Base-by-base conservation (phyloP, 2,113 vertebrate genomes). In the Gorsachius goisagi region DNA sequence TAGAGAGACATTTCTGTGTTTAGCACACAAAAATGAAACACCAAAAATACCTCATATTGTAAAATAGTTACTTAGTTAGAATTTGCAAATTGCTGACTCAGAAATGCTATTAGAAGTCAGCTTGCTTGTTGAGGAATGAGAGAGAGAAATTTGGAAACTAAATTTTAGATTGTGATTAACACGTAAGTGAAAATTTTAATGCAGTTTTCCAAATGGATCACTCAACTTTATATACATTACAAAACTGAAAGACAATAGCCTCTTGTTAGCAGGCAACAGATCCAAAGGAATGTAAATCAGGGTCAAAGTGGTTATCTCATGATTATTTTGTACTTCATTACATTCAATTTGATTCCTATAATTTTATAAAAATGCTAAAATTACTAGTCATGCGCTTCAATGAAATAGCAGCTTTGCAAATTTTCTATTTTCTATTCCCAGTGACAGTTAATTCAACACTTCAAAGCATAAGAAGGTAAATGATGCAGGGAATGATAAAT, bases 371-470 rank as follows among this genome's bases (percentile, higher is more conserved):
- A 97, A 86, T 80, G 32, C 58, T 85, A 94, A 97, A 94, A 88
- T 96, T 90, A 88, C 87, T 92, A 95, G 91, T 68, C 58, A 88
- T 89, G 53, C 18, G 83, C 68, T 95, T 96, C 83, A 62, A 7
- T 56, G 73, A 95, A 96, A 91, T 18, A 87, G 75, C 55, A 88
- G 56, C 67, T 89, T 96, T 92, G 80, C 63, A 88, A 83, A 93
- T 91, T 96, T 97, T 95, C 85, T 83, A 28, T 96, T 97, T 97
- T 96, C 92, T 97, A 85, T 97, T 97, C 95, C 95, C 98, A 98
- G 95, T 98, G 98, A 98, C 98, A 98, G 97, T 98, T 98, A 98
- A 99, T 98, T 98, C 98, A 98, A 71, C 94, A 98, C 98, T 98
- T 99, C 97, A 98, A 98, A 98, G 97, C 97, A 98, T 89, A 98